Base-by-base conservation (phyloP, 2,797 vertebrate species). In the Enteromius argenteus region DNA sequence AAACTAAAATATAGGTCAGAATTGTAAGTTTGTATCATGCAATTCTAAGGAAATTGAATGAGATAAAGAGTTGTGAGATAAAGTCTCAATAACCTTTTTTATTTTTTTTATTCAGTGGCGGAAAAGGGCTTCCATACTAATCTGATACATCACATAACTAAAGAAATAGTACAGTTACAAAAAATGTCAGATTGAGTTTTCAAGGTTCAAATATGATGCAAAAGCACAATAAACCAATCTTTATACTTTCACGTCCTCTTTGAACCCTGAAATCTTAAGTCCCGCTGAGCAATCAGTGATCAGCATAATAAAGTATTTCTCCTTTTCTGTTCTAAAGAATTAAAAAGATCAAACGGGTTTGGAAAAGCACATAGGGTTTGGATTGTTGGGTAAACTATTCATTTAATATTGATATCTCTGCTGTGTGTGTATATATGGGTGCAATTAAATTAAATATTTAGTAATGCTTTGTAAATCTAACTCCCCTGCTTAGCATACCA, bases 391-490 rank as follows among this genome's bases (percentile, higher is more conserved):
- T 15, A 37, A 56, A n/a, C 19, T 13, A 21, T 27, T n/a, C 11
- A 5, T 53, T 49, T 74, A 53, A 35, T 30, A 37, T 46, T 46
- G n/a, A 30, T 72, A 72, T 44, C 17, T 10, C 32, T 13, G 27
- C 42, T 51, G 46, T 32, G 23, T 49, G 46, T 49, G 46, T 32
- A 27, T 74, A 30, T 10, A 3, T n/a, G 32, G 19, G 19, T 35
- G 17, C 42, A 35, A 66, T 32, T 39, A 21, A 19, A 75, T 49
- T 1, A 66, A 66, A 39, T 66, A 60, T 75, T 66, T 42, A 75
- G 72, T 76, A 21, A 53, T 76, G 23, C 71, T 82, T 53, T 74
- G 60, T 27, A 39, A 66, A 27, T 64, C 30, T 37, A 51, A 82
- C 17, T 19, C 68, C 53, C 27, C 14, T 73, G 27, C 74, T 74